Conservation (phyloP, 1,140 invertebrate species). For the Euborellia annulipes region DNA sequence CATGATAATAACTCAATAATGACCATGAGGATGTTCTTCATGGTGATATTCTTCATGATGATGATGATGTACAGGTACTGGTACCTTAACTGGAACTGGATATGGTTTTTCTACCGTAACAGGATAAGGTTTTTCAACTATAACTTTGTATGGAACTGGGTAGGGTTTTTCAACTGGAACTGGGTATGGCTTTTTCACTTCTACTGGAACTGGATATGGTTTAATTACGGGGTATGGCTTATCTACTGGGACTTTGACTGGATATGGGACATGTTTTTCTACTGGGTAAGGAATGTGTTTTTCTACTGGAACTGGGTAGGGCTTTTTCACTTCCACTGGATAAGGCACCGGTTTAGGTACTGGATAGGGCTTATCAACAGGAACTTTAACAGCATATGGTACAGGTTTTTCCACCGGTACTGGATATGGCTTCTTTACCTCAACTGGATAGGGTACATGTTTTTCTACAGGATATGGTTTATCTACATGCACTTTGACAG, state of each 20-base stretch:
- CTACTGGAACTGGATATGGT: constrained; percentile 44
- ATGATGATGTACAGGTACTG: not conserved
- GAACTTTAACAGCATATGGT: constrained; percentile 49
- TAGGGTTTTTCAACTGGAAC: constrained; percentile 9
- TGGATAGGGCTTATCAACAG: constrained; percentile 31
- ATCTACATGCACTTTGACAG: constrained; percentile 26
- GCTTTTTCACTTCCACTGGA: constrained; percentile 32
- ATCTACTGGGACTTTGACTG: constrained; percentile 22
- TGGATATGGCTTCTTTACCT: constrained; percentile 22
- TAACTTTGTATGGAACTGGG: constrained; percentile 10
- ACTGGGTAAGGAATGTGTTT: constrained; percentile 13
- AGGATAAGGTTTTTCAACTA: constrained; percentile 11
- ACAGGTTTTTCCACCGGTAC: constrained; percentile 54
- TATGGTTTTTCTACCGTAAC: constrained; percentile 14
- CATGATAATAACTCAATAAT: too few relatives aligned
- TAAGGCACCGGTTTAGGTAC: constrained; percentile 44
- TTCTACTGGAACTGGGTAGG: constrained; percentile 40
- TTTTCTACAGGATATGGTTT: constrained; percentile 25
- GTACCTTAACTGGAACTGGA: constrained; percentile 11
- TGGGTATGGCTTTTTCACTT: constrained; percentile 26
- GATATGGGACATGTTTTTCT: constrained; percentile 30
- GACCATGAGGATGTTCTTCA: too few relatives aligned
- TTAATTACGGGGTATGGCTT: constrained; percentile 37
- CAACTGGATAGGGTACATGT: not conserved
- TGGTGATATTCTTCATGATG: not conserved